These are phyloP conservation scores for Neosilurus hyrtlii DNA, from an alignment of 2,797 vertebrate genomes.

Conservation along the genomic window DNA sequence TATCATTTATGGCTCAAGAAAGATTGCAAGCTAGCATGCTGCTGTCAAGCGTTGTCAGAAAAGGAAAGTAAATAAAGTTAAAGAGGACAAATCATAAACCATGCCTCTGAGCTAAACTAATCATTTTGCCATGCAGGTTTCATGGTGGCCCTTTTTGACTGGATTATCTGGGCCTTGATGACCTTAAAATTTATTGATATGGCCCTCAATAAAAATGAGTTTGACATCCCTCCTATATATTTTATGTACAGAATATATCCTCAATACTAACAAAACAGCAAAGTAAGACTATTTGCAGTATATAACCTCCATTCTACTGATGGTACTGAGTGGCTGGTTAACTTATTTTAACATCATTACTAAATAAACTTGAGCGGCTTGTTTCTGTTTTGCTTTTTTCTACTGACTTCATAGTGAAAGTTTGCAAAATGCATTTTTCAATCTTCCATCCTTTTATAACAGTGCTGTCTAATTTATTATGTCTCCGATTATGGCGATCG, in stretches of 20 bases:
- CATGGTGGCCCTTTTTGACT: too few relatives aligned
- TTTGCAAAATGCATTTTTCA: conserved; percentile 40
- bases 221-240: too few relatives aligned
- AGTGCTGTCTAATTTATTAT: conserved; percentile 1
- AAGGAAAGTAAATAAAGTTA: too few relatives aligned
- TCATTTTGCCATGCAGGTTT: too few relatives aligned
- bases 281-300: conserved; percentile 51
- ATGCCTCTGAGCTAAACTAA: too few relatives aligned
- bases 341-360: background rate
- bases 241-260: background rate
- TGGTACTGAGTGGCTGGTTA: background rate
- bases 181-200: too few relatives aligned
- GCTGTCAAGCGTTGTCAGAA: too few relatives aligned
- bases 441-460: background rate
- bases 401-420: background rate
- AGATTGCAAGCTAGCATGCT: too few relatives aligned
- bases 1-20: too few relatives aligned
- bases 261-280: background rate
- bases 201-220: too few relatives aligned
- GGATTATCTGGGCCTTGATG: too few relatives aligned
- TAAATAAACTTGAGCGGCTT: background rate
- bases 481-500: background rate
- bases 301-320: conserved; percentile 26
- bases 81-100: too few relatives aligned
- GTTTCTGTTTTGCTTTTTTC: background rate